Base-by-base conservation (phyloP, 2,797 vertebrate genomes). In the Luscinia luscinia region DNA sequence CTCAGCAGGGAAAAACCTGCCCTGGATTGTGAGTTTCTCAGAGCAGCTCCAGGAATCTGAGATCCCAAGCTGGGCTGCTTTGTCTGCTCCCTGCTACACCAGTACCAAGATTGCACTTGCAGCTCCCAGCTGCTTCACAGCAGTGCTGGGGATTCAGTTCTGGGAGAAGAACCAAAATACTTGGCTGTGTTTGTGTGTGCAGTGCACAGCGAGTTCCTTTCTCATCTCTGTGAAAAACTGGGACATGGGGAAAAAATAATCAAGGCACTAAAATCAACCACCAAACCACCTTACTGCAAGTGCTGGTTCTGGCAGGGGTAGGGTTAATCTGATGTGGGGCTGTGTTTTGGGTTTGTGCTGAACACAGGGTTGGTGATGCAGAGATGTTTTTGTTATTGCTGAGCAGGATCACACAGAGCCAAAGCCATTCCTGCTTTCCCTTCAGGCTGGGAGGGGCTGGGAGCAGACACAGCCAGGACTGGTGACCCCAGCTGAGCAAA, bases 131-230 rank as follows among this genome's bases (percentile, higher is more conserved):
- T 92, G 87, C 76, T 68, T 69, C 81, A 36, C 88, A 88, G 68
- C 41, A 90, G 38, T 38, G 36, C 64, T 64, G 40, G 15, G 34
- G 43, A 90, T 59, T 87, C 79, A 67, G 12, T 68, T 84, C 67
- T 85, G 81, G 70, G 86, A 96, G 66, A 46, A 58, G 30, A 88
- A 90, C 77, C 62, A 84, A 91, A 92, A 73, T 69, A 87, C 85
- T 88, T 87, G 45, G 6, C 52, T 46, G 13, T 30, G 21, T 72
- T 51, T 91, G 70, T 61, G 59, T 68, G 24, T 59, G 36, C 52
- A 73, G 45, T 34, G 40, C 63, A 54, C 67, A 57, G 23, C 1
- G 15, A 87, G 38, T 36, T 52, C 6, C 49, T 76, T 84, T 46
- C 41, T 75, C 43, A 15, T 57, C 23, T 88, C 38, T 43, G 19